Percentiles rank a stretch among this genome's conserved stretches.
Conservation (phyloP, 2,888 invertebrate genomes). For the Sinodicranocentrus sp. region DNA sequence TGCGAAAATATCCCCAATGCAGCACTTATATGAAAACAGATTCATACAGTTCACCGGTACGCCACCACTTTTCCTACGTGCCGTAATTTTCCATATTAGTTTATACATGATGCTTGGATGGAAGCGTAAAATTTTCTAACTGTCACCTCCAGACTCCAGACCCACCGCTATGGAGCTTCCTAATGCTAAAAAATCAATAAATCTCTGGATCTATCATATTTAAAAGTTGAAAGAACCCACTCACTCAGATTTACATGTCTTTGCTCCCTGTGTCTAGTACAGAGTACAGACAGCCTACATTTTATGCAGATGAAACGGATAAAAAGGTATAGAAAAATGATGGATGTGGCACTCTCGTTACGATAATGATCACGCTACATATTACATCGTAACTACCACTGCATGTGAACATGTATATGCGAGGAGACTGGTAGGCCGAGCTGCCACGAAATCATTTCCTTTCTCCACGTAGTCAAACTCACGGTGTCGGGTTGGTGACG, state of each 20-base stretch:
- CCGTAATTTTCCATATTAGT: constrained; percentile 3
- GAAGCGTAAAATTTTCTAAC: not conserved
- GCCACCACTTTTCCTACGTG: too few relatives aligned
- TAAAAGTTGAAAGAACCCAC: not conserved
- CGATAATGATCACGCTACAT: constrained; percentile 44
- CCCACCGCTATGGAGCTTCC: not conserved
- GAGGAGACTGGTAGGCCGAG: not conserved
- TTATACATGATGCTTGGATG: not conserved
- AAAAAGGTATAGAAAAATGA: constrained; percentile 42
- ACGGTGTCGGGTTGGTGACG: too few relatives aligned
- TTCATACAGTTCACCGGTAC: too few relatives aligned
- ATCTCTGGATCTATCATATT: constrained; percentile 22
- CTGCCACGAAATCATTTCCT: not conserved
- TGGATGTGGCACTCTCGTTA: constrained; percentile 58
- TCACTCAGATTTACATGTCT: constrained; percentile 16
- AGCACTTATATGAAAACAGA: too few relatives aligned
- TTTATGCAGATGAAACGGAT: constrained; percentile 50
- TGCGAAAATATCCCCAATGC: too few relatives aligned
- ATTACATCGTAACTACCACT: not conserved
- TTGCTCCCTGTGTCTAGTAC: not conserved
- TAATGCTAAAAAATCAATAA: constrained; percentile 43
- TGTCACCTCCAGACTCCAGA: constrained; percentile 12
- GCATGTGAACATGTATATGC: too few relatives aligned
- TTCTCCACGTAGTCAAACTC: not conserved
- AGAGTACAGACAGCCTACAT: constrained; percentile 23